Evolutionary conservation across 2,113 vertebrate species (phyloP), one percentile per base, ranked within the genome.

Genomic region (Delphinapterus leucas): DNA sequence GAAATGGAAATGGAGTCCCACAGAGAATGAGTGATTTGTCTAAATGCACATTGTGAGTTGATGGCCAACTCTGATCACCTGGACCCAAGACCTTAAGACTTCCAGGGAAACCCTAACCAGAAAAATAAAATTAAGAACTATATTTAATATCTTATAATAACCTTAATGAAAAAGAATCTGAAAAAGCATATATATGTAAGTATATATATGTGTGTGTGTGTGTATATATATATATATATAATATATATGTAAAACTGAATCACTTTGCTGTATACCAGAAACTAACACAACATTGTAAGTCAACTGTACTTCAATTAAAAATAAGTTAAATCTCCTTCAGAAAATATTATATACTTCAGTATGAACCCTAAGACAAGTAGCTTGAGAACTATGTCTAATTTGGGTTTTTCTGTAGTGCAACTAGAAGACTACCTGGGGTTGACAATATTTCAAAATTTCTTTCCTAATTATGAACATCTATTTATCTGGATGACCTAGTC

Each of bases 381-480:
- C 44, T n/a, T 70, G 77, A 73, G 33, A 95, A 68, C 41, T 93
- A 36, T 61, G n/a, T 71, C 65, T 92, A 8, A 79, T 61, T 77
- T n/a, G 28, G 21, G 73, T 79, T 93, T 96, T 82, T 86, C 31
- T 79, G n/a, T 36, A 67, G 21, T 26, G 10, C 14, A 93, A 82
- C 5, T 61, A 67, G n/a, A 87, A 92, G 31, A 68, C 5, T 36
- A 74, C 82, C 88, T 44, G 41, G 15, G 6, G 20, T 68, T 67
- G 60, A 84, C 49, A 70, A 3, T 93, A 92, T 84, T 92, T 93
- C 44, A 49, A 89, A 93, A 31, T 87, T 86, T 93, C 41, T 77
- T 88, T 92, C 17, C 38, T 91, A 84, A 86, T 68, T 58, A 0
- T 8, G 10, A 80, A 17, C 12, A 88, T 12, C 36, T 83, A 68